Evolutionary conservation across 1,140 invertebrate genomes (phyloP).

Genomic region (Helicoverpa zea): DNA sequence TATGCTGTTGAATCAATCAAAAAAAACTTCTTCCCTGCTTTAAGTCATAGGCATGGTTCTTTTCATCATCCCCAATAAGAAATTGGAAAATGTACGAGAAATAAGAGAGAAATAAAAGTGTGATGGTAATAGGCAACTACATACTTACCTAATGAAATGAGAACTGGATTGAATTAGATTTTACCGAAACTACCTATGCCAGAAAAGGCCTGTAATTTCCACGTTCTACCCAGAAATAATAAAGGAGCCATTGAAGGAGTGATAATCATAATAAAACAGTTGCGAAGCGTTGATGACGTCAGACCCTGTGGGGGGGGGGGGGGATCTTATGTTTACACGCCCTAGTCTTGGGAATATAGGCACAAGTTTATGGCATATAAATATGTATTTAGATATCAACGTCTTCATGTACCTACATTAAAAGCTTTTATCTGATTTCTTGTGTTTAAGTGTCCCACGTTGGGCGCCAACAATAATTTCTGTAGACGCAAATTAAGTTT

Average conservation of each 20-base stretch:
- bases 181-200: too few relatives aligned
- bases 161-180: too few relatives aligned
- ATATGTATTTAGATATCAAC: not conserved
- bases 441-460: not conserved
- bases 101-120: too few relatives aligned
- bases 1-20: too few relatives aligned
- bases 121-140: too few relatives aligned
- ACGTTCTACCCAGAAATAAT: not conserved
- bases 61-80: too few relatives aligned
- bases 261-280: slow-evolving; percentile 44
- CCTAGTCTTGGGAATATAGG: not conserved
- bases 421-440: not conserved
- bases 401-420: not conserved
- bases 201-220: not conserved
- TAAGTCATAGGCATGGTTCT: too few relatives aligned
- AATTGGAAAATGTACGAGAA: too few relatives aligned
- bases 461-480: not conserved
- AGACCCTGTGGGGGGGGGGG: not conserved
- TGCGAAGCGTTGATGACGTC: slow-evolving; percentile 20
- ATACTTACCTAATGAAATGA: too few relatives aligned
- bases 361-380: not conserved
- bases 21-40: too few relatives aligned
- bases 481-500: not conserved
- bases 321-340: slow-evolving; percentile 8
- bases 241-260: slow-evolving; percentile 1